Evolutionary conservation across 2,888 invertebrate species (phyloP).

Genomic region (Lasioglossum figueresi): DNA sequence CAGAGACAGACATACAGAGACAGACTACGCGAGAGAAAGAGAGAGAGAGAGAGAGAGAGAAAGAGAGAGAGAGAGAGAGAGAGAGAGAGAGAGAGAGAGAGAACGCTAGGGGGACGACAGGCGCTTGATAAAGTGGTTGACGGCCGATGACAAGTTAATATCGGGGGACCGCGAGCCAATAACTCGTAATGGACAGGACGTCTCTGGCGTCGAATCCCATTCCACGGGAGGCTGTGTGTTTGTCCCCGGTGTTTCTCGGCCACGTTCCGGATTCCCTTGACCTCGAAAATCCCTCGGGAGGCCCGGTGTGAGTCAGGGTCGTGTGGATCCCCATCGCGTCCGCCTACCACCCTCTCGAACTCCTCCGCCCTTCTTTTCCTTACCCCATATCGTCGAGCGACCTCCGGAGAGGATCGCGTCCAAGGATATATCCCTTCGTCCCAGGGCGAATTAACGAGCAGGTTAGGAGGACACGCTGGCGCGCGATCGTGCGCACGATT

Average conservation of each 20-base stretch:
- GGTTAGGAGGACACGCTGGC: neutral
- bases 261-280: slow-evolving; percentile 67
- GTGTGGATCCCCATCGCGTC: slow-evolving; percentile 29
- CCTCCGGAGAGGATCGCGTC: neutral
- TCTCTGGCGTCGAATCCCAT: neutral
- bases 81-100: too few relatives aligned
- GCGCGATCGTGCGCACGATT: neutral
- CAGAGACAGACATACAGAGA: too few relatives aligned
- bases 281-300: slow-evolving; percentile 72
- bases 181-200: slow-evolving; percentile 25
- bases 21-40: too few relatives aligned
- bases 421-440: neutral
- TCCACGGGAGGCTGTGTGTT: neutral
- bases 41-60: neutral
- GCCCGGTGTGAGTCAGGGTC: slow-evolving; percentile 63
- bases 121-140: slow-evolving; percentile 33
- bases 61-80: neutral
- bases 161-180: slow-evolving; percentile 22
- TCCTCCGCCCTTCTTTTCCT: neutral
- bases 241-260: slow-evolving; percentile 19
- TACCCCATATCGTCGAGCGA: neutral
- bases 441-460: neutral
- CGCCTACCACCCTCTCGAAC: neutral
- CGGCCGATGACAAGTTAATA: slow-evolving; percentile 40
- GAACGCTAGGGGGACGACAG: too few relatives aligned